Base-by-base conservation (phyloP, 2,888 invertebrate genomes). In the Rutpela maculata region DNA sequence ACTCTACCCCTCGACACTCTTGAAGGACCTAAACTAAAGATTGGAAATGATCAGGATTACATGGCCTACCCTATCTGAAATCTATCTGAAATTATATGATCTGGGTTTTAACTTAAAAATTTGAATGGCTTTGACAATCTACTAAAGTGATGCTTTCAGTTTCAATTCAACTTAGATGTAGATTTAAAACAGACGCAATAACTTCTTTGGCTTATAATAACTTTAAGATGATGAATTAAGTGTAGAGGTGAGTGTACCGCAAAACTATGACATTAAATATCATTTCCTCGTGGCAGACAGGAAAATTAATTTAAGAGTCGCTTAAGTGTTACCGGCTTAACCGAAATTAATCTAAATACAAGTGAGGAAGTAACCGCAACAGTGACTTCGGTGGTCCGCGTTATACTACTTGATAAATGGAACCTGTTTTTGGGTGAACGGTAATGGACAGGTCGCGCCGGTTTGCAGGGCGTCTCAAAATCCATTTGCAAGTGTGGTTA, bases 401-500 rank as follows among this genome's bases (percentile, higher is more conserved):
- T 59, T 67, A 75, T 65, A 71, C 62, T 75, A 75, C 70, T 78
- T 82, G 82, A 81, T 81, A 80, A 84, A 83, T 82, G 83, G 78
- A 76, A 77, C 73, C 81, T 77, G 80, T 80, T 79, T 77, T 81
- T 78, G 78, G 78, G 72, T 69, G 82, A 78, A 80, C 74, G 80
- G 80, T 80, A 82, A 83, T 81, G 82, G 82, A 83, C 83, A 84
- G 84, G 81, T 78, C 78, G 79, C 74, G 79, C 38, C 76, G 73
- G 77, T 68, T 80, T 80, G 78, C 74, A 73, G 76, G 75, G 77
- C 78, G 80, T 75, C 78, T 80, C 78, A 74, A 79, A 78, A 83
- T 85, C 84, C 84, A 86, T 84, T 86, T 84, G 84, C 83, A 80
- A 84, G 79, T 80, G 84, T 78, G 83, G 85, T 84, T 84, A 85